Evolutionary conservation across 2,797 vertebrate genomes (phyloP).

Genomic region (Prionace glauca): DNA sequence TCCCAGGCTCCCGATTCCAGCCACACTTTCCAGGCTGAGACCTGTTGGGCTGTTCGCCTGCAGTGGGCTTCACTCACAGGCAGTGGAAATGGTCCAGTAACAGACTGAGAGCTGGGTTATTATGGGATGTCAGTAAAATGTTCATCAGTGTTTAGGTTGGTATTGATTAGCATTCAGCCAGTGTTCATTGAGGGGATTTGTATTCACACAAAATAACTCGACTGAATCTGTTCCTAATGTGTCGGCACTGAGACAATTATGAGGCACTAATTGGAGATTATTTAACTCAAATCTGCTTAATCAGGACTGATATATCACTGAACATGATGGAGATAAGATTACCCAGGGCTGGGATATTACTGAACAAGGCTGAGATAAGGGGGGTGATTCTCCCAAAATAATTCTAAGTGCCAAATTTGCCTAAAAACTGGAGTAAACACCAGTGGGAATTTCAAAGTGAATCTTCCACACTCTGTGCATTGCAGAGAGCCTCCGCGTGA

Average conservation of each 20-base stretch:
- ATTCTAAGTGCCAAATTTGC: too few relatives aligned
- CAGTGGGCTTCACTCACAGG: background rate
- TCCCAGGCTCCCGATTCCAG: background rate
- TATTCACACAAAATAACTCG: slow-evolving; percentile 20
- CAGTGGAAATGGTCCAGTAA: background rate
- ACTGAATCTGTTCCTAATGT: slow-evolving; percentile 28
- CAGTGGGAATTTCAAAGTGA: too few relatives aligned
- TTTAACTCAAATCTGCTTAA: slow-evolving; percentile 6
- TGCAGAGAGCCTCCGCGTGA: too few relatives aligned
- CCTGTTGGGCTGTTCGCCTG: background rate
- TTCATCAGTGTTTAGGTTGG: too few relatives aligned
- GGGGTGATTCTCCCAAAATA: too few relatives aligned
- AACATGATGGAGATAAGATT: background rate
- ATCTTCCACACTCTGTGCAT: too few relatives aligned
- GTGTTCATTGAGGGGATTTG: background rate
- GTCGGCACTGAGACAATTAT: background rate
- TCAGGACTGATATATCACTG: slow-evolving; percentile 9
- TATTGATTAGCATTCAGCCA: background rate
- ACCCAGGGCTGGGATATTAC: background rate
- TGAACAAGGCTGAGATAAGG: background rate
- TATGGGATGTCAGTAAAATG: background rate
- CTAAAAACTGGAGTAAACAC: too few relatives aligned
- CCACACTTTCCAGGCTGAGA: background rate
- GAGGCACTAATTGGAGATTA: slow-evolving; percentile 29
- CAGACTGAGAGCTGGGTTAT: background rate